phyloP scores from a whole-genome alignment of 2,797 vertebrate genomes.

The Chloroceryle amazona region DNA sequence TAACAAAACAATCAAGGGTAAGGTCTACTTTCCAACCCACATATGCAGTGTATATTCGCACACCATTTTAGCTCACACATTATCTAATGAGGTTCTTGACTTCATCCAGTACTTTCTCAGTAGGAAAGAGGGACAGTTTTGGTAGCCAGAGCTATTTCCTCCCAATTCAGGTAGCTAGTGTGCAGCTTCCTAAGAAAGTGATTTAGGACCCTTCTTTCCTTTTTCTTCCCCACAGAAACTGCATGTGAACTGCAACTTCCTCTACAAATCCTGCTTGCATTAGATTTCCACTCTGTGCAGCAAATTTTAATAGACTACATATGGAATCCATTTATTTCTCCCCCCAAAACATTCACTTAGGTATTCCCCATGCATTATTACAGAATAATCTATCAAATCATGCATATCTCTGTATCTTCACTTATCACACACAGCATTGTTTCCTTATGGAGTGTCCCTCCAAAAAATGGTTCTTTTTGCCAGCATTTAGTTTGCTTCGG shows the following conservation, averaged over 20 bases:
- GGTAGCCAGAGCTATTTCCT: not conserved
- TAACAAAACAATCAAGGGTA: not conserved
- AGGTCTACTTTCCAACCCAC: not conserved
- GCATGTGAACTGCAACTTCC: not conserved
- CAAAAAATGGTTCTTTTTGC: not conserved
- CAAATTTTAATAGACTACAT: not conserved
- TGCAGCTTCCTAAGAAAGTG: not conserved
- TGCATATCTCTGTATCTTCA: not conserved
- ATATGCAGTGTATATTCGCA: accelerated
- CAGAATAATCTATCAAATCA: not conserved
- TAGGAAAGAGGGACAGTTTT: not conserved
- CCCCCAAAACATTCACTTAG: not conserved
- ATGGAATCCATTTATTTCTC: not conserved
- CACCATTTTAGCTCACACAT: not conserved
- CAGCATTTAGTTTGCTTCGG: not conserved
- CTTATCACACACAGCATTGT: not conserved
- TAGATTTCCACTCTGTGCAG: not conserved
- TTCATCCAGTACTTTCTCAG: not conserved
- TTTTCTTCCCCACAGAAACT: not conserved
- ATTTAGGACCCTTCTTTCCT: not conserved
- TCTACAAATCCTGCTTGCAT: not conserved
- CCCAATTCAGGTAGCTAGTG: not conserved
- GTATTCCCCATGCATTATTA: not conserved
- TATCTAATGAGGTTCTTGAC: not conserved
- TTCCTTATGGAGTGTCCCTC: not conserved